Evolutionary conservation across 1,140 invertebrate genomes (phyloP).

Genomic region (Cataglyphis hispanica): DNA sequence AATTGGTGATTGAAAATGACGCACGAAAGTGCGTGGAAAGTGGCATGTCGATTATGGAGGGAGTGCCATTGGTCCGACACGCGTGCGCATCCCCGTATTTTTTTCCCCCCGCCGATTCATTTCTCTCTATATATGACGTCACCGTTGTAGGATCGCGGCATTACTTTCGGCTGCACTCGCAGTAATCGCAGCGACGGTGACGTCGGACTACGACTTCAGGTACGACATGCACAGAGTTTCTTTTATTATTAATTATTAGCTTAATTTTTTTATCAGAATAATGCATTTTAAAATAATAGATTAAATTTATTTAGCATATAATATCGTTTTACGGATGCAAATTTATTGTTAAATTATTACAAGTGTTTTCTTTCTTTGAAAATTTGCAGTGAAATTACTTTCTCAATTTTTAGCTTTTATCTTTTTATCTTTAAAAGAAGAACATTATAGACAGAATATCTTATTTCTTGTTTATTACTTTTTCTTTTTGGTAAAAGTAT

Average conservation of each 20-base stretch:
- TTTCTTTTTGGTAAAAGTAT: too few species aligned
- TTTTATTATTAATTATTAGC: conserved; percentile 21
- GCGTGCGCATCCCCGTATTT: conserved; percentile 82
- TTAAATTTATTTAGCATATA: background rate
- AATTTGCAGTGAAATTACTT: background rate
- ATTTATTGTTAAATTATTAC: background rate
- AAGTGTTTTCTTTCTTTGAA: background rate
- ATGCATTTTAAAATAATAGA: background rate
- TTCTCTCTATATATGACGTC: conserved; percentile 84
- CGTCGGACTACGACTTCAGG: conserved; percentile 71
- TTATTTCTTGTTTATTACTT: too few species aligned
- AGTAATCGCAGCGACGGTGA: conserved; percentile 77
- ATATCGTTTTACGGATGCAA: background rate
- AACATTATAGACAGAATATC: too few species aligned
- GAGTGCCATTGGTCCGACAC: conserved; percentile 46
- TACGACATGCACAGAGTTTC: conserved; percentile 55
- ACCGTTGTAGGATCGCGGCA: conserved; percentile 80
- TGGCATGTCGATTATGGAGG: conserved; percentile 22
- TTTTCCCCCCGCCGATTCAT: conserved; percentile 76
- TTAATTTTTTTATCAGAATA: background rate
- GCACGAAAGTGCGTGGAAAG: conserved; percentile 2
- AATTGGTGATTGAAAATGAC: background rate
- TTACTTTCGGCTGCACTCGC: conserved; percentile 79
- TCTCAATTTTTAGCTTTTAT: background rate
- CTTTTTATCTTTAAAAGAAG: background rate